A percentile compares a stretch with the other conserved stretches of the same genome.
phyloP scores from a whole-genome alignment of 1,140 invertebrate species.

The Antheraea mylitta region DNA sequence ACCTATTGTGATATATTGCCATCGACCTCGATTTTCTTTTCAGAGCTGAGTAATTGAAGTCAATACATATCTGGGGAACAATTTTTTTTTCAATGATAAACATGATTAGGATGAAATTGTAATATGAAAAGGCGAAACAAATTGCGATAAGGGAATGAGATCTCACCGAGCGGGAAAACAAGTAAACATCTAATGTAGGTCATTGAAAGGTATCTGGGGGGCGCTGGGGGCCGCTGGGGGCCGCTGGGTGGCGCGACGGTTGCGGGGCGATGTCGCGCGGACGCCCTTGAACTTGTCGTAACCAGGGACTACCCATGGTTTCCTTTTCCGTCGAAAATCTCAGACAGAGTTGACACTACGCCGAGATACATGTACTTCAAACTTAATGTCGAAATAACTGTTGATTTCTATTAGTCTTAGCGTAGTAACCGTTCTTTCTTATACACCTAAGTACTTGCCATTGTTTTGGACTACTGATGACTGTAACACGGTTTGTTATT shows the following conservation, averaged over 20 bases:
- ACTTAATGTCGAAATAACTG: too few species aligned
- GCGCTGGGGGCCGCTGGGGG: not conserved
- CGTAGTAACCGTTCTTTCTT: too few species aligned
- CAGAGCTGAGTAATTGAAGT: not conserved
- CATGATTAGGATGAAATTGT: constrained; percentile 8
- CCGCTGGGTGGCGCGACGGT: not conserved
- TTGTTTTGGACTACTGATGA: too few species aligned
- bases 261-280: constrained; percentile 9
- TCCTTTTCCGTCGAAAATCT: not conserved
- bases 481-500: too few species aligned
- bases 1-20: too few species aligned
- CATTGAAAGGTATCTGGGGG: constrained; percentile 7
- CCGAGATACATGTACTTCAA: too few species aligned
- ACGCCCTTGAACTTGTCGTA: constrained; percentile 28
- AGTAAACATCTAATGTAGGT: constrained; percentile 14
- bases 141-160: not conserved
- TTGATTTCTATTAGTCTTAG: too few species aligned
- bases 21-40: not conserved
- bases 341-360: not conserved
- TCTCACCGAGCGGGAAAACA: constrained; percentile 8
- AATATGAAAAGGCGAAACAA: constrained; percentile 7
- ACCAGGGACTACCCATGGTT: not conserved
- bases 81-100: not conserved
- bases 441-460: too few species aligned
- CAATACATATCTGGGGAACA: not conserved